Base-by-base conservation (phyloP, 2,888 invertebrate species). In the Micropterix aruncella region DNA sequence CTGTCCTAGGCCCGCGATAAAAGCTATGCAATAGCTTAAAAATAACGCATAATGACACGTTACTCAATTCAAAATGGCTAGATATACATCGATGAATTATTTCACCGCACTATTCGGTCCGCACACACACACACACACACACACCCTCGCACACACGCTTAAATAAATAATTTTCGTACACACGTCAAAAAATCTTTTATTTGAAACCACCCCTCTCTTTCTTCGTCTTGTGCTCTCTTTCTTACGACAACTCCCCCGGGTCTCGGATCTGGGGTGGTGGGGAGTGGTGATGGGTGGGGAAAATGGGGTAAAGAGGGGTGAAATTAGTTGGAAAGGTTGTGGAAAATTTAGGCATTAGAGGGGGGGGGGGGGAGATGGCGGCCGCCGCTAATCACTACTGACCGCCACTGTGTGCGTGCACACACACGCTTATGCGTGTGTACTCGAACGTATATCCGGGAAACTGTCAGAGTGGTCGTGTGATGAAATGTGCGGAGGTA, bases 251-350 rank as follows among this genome's bases (percentile, higher is more conserved):
- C 42, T 40, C 27, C 27, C 7, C 27, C 27, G 7, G 27, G 7
- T 12, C 27, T 27, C 7, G 27, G 27, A 27, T 27, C 27, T 5
- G 27, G 39, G 18, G 48, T 42, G 42, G 47, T 44, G 42, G 42
- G 39, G 17, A 16, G 9, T 7, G 19, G 42, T 36, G 38, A 37
- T 38, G 46, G 43, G 43, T 43, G 45, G 48, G 46, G 46, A 44
- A 47, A 50, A 47, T 46, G 43, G 19, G 42, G 36, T 19, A 37
- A 38, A 43, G 43, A 40, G 43, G 45, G 48, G 46, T 46, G 43
- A 47, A 50, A 47, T 46, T 43, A 27, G 27, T 27, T 27, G 27
- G 27, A 27, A 27, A 27, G 27, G 7, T 27, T 27, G 27, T 27
- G 27, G 27, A 27, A 27, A 27, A 7, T 27, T 27, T 27, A 27